These are phyloP conservation scores for Dendrolimus pini DNA, from an alignment of 2,888 invertebrate species.

Conservation along the genomic window DNA sequence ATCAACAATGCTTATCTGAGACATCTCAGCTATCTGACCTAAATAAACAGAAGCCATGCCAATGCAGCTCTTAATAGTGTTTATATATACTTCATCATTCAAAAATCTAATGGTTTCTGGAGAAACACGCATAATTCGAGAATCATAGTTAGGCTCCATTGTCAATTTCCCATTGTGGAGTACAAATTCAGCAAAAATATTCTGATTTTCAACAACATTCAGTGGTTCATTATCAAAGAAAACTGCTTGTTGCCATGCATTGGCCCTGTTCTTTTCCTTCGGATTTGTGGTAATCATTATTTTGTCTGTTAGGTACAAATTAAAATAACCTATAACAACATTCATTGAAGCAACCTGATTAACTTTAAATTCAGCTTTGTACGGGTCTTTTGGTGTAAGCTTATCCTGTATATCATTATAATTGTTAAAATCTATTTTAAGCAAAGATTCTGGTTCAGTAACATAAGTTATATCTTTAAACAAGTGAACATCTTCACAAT, in stretches of 20 bases:
- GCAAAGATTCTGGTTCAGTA: constrained; percentile 72
- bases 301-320: constrained; percentile 80
- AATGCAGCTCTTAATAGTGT: constrained; percentile 47
- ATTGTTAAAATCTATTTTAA: constrained; percentile 80
- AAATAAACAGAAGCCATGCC: constrained; percentile 50
- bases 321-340: constrained; percentile 84
- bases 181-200: constrained; percentile 42
- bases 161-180: constrained; percentile 54
- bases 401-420: constrained; percentile 57
- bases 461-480: constrained; percentile 74
- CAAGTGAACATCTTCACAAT: constrained; percentile 80
- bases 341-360: constrained; percentile 74
- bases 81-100: constrained; percentile 66
- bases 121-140: constrained; percentile 37
- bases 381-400: constrained; percentile 45
- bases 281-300: constrained; percentile 80
- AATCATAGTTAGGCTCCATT: constrained; percentile 30
- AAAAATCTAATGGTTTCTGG: constrained; percentile 54
- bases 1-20: constrained; percentile 67
- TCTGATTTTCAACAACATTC: constrained; percentile 33
- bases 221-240: constrained; percentile 75
- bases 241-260: constrained; percentile 89
- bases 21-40: constrained; percentile 47
- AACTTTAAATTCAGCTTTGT: constrained; percentile 46
- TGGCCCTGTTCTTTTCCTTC: constrained; percentile 48